phyloP scores from a whole-genome alignment of 1,140 invertebrate species.

The Anoplophora glabripennis region DNA sequence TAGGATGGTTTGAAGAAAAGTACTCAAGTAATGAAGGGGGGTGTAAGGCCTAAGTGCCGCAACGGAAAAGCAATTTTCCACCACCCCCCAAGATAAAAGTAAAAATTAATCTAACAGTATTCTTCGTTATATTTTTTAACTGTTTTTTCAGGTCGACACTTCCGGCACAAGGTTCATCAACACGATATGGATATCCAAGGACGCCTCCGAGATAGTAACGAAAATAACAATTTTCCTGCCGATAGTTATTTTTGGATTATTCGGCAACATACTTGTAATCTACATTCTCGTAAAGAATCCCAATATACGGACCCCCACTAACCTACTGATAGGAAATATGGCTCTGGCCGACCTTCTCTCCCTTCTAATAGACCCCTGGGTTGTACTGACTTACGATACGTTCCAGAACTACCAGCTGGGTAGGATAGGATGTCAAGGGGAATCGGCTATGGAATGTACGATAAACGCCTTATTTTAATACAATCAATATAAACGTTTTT shows the following conservation, averaged over 20 bases:
- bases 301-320: constrained; percentile 71
- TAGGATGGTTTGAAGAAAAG: too few relatives aligned
- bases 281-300: constrained; percentile 64
- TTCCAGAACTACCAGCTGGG: constrained; percentile 75
- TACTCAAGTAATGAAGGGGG: too few relatives aligned
- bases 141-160: constrained; percentile 24
- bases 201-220: constrained; percentile 58
- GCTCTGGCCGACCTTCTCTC: constrained; percentile 73
- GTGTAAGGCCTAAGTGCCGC: too few relatives aligned
- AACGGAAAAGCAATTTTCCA: too few relatives aligned
- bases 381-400: constrained; percentile 63
- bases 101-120: too few relatives aligned
- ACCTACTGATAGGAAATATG: constrained; percentile 77
- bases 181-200: constrained; percentile 59
- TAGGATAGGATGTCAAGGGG: constrained; percentile 63
- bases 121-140: too few relatives aligned
- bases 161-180: constrained; percentile 52
- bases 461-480: background rate
- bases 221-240: constrained; percentile 60
- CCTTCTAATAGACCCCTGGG: constrained; percentile 69
- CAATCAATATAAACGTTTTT: constrained; percentile 29
- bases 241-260: constrained; percentile 64
- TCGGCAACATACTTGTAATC: constrained; percentile 70
- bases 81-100: too few relatives aligned
- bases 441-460: constrained; percentile 67